A percentile compares a stretch with the other conserved stretches of the same genome.
These are phyloP conservation scores for Hoplodrina ambigua DNA, from an alignment of 2,888 invertebrate species.

Conservation along the genomic window DNA sequence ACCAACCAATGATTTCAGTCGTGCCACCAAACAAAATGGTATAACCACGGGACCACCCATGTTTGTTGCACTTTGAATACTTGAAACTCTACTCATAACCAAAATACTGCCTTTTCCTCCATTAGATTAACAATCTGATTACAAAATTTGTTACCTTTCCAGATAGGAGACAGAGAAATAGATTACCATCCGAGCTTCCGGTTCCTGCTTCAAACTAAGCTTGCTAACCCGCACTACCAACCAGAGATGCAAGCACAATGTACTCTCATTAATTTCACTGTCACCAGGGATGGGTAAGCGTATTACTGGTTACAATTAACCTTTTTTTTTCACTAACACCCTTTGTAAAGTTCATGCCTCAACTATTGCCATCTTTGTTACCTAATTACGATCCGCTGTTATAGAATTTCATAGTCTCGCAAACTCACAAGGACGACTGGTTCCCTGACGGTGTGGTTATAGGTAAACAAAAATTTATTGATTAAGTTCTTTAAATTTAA, in stretches of 20 bases:
- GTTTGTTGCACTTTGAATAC: not conserved
- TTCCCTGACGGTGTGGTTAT: too few relatives aligned
- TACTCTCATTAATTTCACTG: slow-evolving; percentile 98
- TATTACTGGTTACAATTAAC: not conserved
- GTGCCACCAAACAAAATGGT: too few relatives aligned
- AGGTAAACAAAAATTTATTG: too few relatives aligned
- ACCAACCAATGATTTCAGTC: too few relatives aligned
- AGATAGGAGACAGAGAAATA: slow-evolving; percentile 98
- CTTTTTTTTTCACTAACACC: too few relatives aligned
- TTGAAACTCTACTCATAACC: not conserved
- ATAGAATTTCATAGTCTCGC: too few relatives aligned
- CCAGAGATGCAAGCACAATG: slow-evolving; percentile 99
- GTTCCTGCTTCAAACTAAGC: slow-evolving; percentile 96
- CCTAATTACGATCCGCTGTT: too few relatives aligned
- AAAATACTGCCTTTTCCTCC: not conserved
- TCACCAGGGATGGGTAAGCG: slow-evolving; percentile 95
- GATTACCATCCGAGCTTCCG: slow-evolving; percentile 96
- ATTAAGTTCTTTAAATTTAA: too few relatives aligned
- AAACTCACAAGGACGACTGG: too few relatives aligned
- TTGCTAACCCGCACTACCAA: slow-evolving; percentile 98
- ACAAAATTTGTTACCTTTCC: slow-evolving; percentile 78
- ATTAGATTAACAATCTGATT: not conserved
- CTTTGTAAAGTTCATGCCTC: too few relatives aligned
- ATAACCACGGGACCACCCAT: too few relatives aligned
- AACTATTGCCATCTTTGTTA: too few relatives aligned